Conservation (phyloP, 1,140 invertebrate species). For the Calephelis nemesis region DNA sequence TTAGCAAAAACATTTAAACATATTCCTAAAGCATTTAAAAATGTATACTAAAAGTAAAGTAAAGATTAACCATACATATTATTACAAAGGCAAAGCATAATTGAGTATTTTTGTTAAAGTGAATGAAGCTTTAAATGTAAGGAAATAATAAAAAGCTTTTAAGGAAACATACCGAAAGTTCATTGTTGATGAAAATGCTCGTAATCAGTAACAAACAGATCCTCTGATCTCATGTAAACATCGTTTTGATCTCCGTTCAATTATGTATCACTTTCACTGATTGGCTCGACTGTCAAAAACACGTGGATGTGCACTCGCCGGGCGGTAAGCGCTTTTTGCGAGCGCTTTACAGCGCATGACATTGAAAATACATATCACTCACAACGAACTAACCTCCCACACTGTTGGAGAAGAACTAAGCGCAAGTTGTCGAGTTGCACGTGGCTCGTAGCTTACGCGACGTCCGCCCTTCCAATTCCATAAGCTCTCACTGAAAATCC, state of each 20-base stretch:
- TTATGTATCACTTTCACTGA: conserved; percentile 27
- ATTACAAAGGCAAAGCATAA: too few species aligned
- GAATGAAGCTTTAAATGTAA: too few species aligned
- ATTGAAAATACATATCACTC: conserved; percentile 61
- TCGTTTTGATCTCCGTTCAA: conserved; percentile 11
- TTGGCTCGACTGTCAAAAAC: conserved; percentile 60
- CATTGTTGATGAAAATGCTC: conserved; percentile 42
- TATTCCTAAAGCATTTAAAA: too few species aligned
- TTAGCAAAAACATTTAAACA: too few species aligned
- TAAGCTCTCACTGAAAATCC: conserved; percentile 51
- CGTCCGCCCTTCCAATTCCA: conserved; percentile 70
- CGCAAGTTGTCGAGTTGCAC: conserved; percentile 73
- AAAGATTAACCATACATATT: too few species aligned
- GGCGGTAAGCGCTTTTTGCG: conserved; percentile 56
- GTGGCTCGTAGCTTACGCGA: conserved; percentile 70
- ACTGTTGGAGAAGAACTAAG: conserved; percentile 77
- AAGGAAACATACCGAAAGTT: conserved; percentile 50
- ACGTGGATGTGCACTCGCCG: conserved; percentile 55
- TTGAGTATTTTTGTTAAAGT: too few species aligned
- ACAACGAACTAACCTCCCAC: conserved; percentile 75
- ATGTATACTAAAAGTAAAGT: too few species aligned
- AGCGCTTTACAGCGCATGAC: conserved; percentile 61
- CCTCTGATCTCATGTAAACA: conserved; percentile 20
- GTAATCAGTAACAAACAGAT: neutral
- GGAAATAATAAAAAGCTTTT: neutral